Evolutionary conservation across 2,888 invertebrate species (phyloP), one percentile per base, ranked within the genome.

Genomic region (Pomacea canaliculata): DNA sequence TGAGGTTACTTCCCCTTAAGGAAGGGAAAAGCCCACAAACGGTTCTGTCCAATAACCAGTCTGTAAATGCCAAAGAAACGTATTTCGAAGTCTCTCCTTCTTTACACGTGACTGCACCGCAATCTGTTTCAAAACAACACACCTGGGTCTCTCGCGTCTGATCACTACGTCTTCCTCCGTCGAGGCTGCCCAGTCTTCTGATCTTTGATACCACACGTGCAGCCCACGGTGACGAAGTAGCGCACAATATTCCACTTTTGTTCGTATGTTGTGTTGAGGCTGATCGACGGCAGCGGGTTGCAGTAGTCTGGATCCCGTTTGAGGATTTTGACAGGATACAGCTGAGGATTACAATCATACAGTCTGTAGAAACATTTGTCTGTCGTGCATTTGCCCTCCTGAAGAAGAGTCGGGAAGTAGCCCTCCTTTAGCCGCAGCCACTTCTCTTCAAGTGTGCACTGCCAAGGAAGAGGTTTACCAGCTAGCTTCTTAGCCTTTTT

Each of bases 321-420:
- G 73, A 89, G 79, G 70, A 89, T 80, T 79, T 85, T 84, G 66
- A 88, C 83, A 71, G 83, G 80, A 80, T 88, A 89, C 71, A 83
- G 84, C 68, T 85, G 83, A 19, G 87, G 87, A 56, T 83, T 84
- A 82, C 89, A 89, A 73, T 83, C 82, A 78, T 88, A 87, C 73
- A 87, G 79, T 27, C 85, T 83, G 78, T 84, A 87, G 76, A 88
- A 87, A 79, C 89, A 89, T 67, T 84, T 85, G 63, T 84, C 81
- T 62, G 84, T 83, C 70, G 78, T 79, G 78, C 89, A 89, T 49
- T 79, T 76, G 7, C 85, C 87, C 18, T 85, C 85, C 73, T 81
- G 81, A 68, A 88, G 76, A 60, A 82, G 82, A 10, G 81, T 81
- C 9, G 89, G 89, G 79, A 87, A 89, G 77, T 85, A 83, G 10